Percentiles rank a stretch among this genome's conserved stretches.
Conservation (phyloP, 2,113 vertebrate species). For the Hepsetus odoe region DNA sequence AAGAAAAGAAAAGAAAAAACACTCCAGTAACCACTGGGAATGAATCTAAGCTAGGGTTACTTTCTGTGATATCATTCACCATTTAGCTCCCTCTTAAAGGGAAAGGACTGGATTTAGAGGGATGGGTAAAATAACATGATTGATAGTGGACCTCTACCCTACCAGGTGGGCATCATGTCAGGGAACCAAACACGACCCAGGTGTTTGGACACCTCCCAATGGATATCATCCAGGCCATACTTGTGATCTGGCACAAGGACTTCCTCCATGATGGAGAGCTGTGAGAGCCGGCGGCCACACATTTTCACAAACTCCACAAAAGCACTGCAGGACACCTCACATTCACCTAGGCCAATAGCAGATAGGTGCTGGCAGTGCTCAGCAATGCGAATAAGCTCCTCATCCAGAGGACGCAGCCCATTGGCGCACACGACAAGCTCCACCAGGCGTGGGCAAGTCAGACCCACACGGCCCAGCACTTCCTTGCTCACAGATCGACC, state of each 20-base stretch:
- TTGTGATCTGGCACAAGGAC: constrained; percentile 95
- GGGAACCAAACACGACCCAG: constrained; percentile 97
- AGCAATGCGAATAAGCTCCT: constrained; percentile 95
- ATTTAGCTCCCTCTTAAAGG: not conserved
- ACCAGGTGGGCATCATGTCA: constrained; percentile 99
- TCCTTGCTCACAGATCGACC: constrained; percentile 57
- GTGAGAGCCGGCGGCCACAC: constrained; percentile 91
- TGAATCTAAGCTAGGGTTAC: not conserved
- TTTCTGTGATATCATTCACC: not conserved
- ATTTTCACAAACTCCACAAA: constrained; percentile 98
- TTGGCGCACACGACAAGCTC: constrained; percentile 98
- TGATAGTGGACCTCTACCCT: constrained; percentile 42
- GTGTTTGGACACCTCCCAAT: constrained; percentile 98
- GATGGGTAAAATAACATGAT: not conserved
- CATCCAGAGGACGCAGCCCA: constrained; percentile 91
- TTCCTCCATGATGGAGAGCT: constrained; percentile 98
- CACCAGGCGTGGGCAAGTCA: constrained; percentile 92
- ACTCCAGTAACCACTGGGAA: not conserved
- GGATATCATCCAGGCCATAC: constrained; percentile 94
- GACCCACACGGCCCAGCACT: constrained; percentile 87
- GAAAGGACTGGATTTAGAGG: not conserved
- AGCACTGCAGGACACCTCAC: constrained; percentile 96
- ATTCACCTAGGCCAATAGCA: constrained; percentile 94
- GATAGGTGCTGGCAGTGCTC: constrained; percentile 92
- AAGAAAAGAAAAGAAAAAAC: not conserved